Conservation (phyloP, 2,797 vertebrate genomes). For the Lacerta viridis region DNA sequence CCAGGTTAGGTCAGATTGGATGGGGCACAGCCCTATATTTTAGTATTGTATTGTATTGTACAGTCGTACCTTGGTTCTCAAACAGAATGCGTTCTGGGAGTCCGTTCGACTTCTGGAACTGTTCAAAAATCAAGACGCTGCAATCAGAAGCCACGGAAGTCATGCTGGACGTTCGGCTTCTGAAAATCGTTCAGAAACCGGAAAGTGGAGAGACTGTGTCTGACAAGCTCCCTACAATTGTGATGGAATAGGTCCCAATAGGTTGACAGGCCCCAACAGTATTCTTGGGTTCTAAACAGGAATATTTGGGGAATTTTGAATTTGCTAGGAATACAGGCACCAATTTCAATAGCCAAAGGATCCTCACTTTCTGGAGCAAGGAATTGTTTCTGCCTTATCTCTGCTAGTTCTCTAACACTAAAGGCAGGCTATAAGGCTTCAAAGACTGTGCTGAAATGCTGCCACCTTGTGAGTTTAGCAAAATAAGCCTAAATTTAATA, state of each 20-base stretch:
- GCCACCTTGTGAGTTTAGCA: slow-evolving; percentile 70
- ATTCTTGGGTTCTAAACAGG: neutral
- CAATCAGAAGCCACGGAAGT: no score
- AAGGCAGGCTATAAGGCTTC: neutral
- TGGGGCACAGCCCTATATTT: no score
- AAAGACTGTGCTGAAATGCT: slow-evolving; percentile 64
- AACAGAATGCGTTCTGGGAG: no score
- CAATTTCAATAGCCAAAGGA: neutral
- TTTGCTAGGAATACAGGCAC: neutral
- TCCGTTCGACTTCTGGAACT: no score
- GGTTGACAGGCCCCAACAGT: no score
- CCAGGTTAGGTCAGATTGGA: no score
- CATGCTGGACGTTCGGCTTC: no score
- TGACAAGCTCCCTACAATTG: neutral
- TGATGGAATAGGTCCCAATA: neutral
- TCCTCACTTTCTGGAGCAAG: neutral
- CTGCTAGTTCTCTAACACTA: neutral
- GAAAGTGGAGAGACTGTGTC: neutral
- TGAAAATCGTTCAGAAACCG: no score
- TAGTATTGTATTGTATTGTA: no score
- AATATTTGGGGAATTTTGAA: neutral
- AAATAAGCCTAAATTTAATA: neutral
- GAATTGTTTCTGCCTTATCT: accelerated
- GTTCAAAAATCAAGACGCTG: no score
- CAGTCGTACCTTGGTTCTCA: no score